Conservation (phyloP, 2,888 invertebrate species). For the Lasioglossum lativentre region DNA sequence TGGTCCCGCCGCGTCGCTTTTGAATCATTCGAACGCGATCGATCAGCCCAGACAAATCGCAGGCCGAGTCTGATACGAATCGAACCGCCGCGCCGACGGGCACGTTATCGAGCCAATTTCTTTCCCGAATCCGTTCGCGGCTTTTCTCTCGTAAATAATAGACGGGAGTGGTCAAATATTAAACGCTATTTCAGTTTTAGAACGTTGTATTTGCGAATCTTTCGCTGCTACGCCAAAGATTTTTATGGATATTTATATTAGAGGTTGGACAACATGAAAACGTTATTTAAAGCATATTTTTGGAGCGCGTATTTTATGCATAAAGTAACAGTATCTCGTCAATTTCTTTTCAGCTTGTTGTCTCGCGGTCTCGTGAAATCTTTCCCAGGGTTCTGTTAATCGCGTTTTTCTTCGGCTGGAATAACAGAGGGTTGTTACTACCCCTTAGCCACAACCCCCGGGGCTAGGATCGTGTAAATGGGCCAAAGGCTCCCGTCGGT, state of each 20-base stretch:
- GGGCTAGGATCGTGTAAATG: conserved; percentile 70
- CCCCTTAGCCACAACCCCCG: conserved; percentile 28
- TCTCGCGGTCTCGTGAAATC: conserved; percentile 43
- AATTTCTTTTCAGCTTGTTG: neutral
- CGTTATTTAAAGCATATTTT: no score
- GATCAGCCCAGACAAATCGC: conserved; percentile 33
- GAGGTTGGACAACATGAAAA: neutral
- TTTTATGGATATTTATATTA: neutral
- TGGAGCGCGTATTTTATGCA: no score
- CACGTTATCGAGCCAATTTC: conserved; percentile 21
- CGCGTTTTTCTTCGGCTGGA: conserved; percentile 41
- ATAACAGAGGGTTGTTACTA: conserved; percentile 3
- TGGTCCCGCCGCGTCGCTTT: neutral
- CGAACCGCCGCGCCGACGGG: neutral
- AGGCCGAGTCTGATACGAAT: conserved; percentile 10
- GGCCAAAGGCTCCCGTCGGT: conserved; percentile 64
- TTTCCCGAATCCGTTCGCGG: conserved; percentile 1
- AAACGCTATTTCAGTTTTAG: neutral
- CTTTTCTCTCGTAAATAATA: conserved; percentile 7
- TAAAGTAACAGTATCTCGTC: no score
- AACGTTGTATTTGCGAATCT: neutral
- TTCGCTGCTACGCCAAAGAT: neutral
- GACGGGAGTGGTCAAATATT: neutral
- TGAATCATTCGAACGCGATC: conserved; percentile 1
- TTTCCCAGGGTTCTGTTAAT: conserved; percentile 55